These are phyloP conservation scores for Musca vetustissima DNA, from an alignment of 1,140 invertebrate species.

Conservation along the genomic window DNA sequence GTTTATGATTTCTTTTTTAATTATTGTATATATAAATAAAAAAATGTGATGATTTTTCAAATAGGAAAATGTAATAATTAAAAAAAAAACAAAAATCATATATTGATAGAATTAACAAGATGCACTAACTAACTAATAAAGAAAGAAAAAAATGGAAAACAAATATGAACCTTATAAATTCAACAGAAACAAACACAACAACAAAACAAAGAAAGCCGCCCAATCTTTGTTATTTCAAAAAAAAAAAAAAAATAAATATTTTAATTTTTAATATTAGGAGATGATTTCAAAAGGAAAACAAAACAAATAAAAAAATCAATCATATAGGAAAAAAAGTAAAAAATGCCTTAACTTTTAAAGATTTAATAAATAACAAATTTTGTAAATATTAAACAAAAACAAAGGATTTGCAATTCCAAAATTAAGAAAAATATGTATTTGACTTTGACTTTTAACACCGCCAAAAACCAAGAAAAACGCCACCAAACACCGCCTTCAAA, in stretches of 20 bases:
- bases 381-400: constrained; percentile 4
- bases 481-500: constrained; percentile 4
- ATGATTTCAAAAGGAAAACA: neutral
- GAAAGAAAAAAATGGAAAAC: constrained; percentile 7
- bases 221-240: constrained; percentile 9
- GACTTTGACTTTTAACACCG: too few species aligned
- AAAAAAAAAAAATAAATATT: neutral
- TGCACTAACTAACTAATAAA: constrained; percentile 8
- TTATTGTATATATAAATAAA: constrained; percentile 16
- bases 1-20: neutral
- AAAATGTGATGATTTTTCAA: neutral
- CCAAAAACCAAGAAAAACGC: too few species aligned
- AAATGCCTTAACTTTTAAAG: constrained; percentile 23
- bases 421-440: neutral
- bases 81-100: too few species aligned
- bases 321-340: constrained; percentile 6
- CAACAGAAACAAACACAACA: neutral
- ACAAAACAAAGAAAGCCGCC: constrained; percentile 21
- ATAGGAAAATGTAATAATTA: too few species aligned
- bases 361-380: neutral
- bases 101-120: neutral
- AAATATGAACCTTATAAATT: neutral
- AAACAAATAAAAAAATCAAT: constrained; percentile 12
- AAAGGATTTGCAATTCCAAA: neutral
- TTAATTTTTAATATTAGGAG: neutral